phyloP scores from a whole-genome alignment of 2,113 vertebrate species.

The Rhinopithecus roxellana region DNA sequence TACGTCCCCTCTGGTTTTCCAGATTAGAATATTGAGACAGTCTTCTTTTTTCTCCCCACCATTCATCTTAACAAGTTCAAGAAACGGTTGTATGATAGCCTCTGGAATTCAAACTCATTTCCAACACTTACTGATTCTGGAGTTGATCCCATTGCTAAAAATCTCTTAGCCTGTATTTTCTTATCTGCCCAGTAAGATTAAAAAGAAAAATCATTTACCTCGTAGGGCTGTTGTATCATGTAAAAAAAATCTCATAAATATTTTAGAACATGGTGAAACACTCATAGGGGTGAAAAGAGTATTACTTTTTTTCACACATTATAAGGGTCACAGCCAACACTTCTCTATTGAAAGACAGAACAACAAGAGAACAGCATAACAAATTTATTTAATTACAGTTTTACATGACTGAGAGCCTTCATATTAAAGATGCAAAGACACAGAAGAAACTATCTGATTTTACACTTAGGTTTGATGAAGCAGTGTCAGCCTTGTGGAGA shows the following conservation, averaged over 20 bases:
- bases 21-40: neutral
- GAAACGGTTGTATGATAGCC: neutral
- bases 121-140: neutral
- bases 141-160: neutral
- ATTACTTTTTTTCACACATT: neutral
- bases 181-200: neutral
- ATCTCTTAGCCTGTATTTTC: neutral
- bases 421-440: neutral
- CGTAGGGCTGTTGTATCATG: neutral
- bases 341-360: neutral
- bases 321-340: too few species aligned
- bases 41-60: rapidly evolving
- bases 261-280: neutral
- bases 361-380: neutral
- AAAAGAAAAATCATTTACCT: neutral
- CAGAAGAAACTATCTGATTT: neutral
- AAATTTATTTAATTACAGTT: neutral
- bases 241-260: neutral
- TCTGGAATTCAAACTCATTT: neutral
- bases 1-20: neutral
- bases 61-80: neutral
- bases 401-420: neutral
- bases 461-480: neutral
- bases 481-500: neutral
- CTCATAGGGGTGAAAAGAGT: neutral